Evolutionary conservation across 1,140 invertebrate genomes (phyloP).

Genomic region (Trichonephila clavata): DNA sequence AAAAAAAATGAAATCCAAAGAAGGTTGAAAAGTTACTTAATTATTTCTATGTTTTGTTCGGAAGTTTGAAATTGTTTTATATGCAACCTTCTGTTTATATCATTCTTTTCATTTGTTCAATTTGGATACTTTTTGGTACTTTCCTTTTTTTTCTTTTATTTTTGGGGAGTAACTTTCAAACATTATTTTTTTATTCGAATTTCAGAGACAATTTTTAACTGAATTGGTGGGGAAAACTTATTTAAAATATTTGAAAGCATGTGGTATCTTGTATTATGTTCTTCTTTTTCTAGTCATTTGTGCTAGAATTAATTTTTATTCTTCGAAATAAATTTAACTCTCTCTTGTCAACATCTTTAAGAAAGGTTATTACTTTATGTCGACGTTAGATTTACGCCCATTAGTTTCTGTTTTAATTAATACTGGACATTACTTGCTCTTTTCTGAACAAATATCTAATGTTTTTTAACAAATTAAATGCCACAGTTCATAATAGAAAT

Average conservation of each 20-base stretch:
- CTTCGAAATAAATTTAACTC: neutral
- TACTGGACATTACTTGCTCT: no score
- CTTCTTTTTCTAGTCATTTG: neutral
- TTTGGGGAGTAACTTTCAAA: neutral
- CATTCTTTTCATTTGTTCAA: conserved; percentile 13
- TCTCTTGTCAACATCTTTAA: no score
- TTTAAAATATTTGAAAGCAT: neutral
- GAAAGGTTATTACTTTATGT: no score
- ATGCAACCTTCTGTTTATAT: neutral
- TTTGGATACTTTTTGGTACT: neutral
- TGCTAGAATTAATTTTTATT: neutral
- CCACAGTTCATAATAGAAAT: no score
- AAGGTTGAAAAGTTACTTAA: conserved; percentile 51
- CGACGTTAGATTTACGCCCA: no score
- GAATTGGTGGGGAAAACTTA: neutral
- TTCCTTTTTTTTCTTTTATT: neutral
- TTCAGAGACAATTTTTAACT: neutral
- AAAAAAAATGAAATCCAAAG: conserved; percentile 16
- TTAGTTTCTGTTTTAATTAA: no score
- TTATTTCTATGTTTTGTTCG: conserved; percentile 32
- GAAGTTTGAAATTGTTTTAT: conserved; percentile 40
- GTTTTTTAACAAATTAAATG: no score
- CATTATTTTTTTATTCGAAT: neutral
- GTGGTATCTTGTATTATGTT: neutral
- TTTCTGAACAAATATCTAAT: no score